Base-by-base conservation (phyloP, 1,140 invertebrate genomes). In the Pantala flavescens region DNA sequence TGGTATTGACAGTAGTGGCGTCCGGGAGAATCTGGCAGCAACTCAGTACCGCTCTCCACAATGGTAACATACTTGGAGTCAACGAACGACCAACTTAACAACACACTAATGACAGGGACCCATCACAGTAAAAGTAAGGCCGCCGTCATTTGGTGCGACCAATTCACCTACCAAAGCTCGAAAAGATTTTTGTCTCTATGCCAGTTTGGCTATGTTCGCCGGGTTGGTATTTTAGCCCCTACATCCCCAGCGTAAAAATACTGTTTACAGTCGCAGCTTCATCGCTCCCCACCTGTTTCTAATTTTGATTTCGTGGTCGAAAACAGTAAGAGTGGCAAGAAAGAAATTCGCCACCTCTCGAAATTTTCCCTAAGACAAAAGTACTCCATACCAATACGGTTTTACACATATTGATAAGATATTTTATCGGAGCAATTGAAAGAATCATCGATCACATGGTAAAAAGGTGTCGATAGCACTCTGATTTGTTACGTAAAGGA, bases 221-320 rank as follows among this genome's bases (percentile, higher is more conserved):
- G 49, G 49, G 49, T 21, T 63, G 49, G 49, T 63, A 63, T 63
- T 63, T 63, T 63, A 63, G 49, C 49, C 49, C 49, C 49, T 63
- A 63, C 49, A 63, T 63, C 49, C 49, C 49, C 16, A 63, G 49
- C 49, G 49, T 63, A 63, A 63, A 63, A 63, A 63, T 63, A 63
- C 49, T 63, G 49, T 63, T 63, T 63, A 63, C 49, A 63, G 49
- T 63, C 49, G 49, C 49, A 63, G 49, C 49, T 19, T 21, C 49
- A 63, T 63, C 49, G 49, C 49, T 19, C 49, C 49, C 49, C 49
- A 63, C 49, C 49, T 63, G 49, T 63, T 63, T 63, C 49, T 63
- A 63, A 63, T 63, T 63, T 63, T 63, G 49, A 63, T 63, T 63
- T 21, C 49, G n/a, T 19, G 14, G 49, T 21, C n/a, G 49, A 63